Evolutionary conservation across 2,113 vertebrate genomes (phyloP).

Genomic region (Neoarius graeffei): DNA sequence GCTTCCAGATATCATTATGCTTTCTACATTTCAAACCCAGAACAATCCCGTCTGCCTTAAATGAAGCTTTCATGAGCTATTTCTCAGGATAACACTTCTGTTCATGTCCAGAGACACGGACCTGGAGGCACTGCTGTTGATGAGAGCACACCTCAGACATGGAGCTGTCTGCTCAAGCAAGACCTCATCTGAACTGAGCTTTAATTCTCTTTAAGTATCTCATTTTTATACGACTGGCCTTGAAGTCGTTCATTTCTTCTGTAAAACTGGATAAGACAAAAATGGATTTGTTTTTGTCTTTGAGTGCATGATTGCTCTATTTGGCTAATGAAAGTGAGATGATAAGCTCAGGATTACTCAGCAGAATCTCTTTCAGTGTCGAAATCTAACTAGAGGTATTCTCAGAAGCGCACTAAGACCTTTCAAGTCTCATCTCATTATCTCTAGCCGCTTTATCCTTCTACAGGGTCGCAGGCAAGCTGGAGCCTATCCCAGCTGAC

Average conservation of each 20-base stretch:
- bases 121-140: constrained; percentile 9
- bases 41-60: background rate
- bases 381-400: background rate
- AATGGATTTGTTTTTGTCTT: background rate
- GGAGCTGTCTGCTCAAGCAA: constrained; percentile 9
- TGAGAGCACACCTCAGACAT: constrained; percentile 39
- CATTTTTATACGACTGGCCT: background rate
- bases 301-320: background rate
- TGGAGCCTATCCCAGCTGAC: no score
- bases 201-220: background rate
- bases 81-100: constrained; percentile 20
- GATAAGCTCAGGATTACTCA: background rate
- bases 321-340: constrained; percentile 4
- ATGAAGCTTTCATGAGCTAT: background rate
- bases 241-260: background rate
- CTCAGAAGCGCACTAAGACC: background rate
- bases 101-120: constrained; percentile 11
- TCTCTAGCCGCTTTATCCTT: no score
- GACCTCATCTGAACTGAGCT: constrained; percentile 15
- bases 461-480: no score
- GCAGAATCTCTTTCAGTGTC: background rate
- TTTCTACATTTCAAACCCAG: background rate
- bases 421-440: no score
- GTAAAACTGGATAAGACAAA: background rate
- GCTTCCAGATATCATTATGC: constrained; percentile 6